Evolutionary conservation across 2,113 vertebrate genomes (phyloP), one percentile per base, ranked within the genome.

Genomic region (Penelope pileata): DNA sequence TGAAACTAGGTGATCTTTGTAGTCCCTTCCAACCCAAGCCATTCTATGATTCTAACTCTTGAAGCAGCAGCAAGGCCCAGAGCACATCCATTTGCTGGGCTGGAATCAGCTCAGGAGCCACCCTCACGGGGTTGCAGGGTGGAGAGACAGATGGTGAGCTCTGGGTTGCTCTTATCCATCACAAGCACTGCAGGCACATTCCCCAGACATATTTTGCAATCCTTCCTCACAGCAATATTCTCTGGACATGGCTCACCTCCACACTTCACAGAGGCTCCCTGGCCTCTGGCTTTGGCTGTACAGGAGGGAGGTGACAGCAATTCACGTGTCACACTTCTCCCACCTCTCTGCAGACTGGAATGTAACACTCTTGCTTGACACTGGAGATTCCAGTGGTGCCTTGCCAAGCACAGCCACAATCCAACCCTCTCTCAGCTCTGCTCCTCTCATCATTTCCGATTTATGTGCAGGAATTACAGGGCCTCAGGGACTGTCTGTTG

Each of bases 231-330:
- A 66, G 80, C 80, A 76, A 24, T 58, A 42, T 42, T 89, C 76
- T n/a, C 43, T 82, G 76, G 29, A 53, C 72, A 64, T 73, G 81
- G 42, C 42, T 77, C 82, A 58, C 18, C 76, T 58, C 32, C 70
- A 36, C 21, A 6, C 53, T 88, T 67, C 53, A 62, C 86, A 62
- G 34, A 23, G 6, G 36, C 26, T 56, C 50, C 51, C 68, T 43
- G 23, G 63, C 26, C 40, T 72, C 60, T 38, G 6, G 16, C 30
- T 81, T 51, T 51, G 72, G 69, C 58, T 43, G 6, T 58, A 24
- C 0, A 0, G 23, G 32, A 45, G 27, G 40, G 21, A 69, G 19
- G 60, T 1, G 2, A 50, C 69, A 34, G 5, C 13, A 30, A 16
- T 34, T 32, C 30, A 30, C 36, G 26, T 7, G 6, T 43, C 23